phyloP scores from a whole-genome alignment of 2,113 vertebrate genomes.

The Bubo blakistoni region DNA sequence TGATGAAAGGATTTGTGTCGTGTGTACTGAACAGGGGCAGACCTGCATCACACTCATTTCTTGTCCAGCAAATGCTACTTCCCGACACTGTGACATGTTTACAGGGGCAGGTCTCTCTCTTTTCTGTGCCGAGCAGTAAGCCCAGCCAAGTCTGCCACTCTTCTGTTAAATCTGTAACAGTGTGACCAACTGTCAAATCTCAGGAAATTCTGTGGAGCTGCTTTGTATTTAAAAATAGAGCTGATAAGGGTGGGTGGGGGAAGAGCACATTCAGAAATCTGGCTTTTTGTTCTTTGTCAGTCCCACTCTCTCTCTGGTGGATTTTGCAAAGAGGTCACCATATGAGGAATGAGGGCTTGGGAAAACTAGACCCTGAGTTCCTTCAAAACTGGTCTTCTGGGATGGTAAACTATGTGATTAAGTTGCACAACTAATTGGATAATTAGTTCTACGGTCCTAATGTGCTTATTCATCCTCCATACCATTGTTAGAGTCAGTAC shows the following conservation, averaged over 20 bases:
- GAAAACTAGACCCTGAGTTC: neutral
- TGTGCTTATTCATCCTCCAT: neutral
- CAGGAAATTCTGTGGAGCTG: neutral
- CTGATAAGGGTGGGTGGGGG: neutral
- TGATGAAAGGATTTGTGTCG: neutral
- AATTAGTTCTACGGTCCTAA: neutral
- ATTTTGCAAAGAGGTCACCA: neutral
- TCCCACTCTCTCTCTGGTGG: neutral
- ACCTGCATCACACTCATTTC: neutral
- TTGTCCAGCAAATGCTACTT: neutral
- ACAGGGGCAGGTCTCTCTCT: neutral
- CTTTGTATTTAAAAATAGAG: constrained; percentile 38
- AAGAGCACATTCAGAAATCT: constrained; percentile 9
- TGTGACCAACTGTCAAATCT: neutral
- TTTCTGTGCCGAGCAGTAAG: neutral
- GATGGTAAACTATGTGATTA: neutral
- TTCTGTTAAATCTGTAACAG: neutral
- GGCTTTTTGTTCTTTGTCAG: neutral
- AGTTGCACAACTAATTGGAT: neutral
- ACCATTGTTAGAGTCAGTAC: neutral
- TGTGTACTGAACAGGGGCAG: neutral
- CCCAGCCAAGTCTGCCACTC: neutral
- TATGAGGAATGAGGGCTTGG: neutral
- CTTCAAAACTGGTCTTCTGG: neutral
- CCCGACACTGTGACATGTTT: neutral